A percentile compares a stretch with the other conserved stretches of the same genome.
Evolutionary conservation across 1,140 invertebrate genomes (phyloP).

Genomic region (Sitobion miscanthi): DNA sequence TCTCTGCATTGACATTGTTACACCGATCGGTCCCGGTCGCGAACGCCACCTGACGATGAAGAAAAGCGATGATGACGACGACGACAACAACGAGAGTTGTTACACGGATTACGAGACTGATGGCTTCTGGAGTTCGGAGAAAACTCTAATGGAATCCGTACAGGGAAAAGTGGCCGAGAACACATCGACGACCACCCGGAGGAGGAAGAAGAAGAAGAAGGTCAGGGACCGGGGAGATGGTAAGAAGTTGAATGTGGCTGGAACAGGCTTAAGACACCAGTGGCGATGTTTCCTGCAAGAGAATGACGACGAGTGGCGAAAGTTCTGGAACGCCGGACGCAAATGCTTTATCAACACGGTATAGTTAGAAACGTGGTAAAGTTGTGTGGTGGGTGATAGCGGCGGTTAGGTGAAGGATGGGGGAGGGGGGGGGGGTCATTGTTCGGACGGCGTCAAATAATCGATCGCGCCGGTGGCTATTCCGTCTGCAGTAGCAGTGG

Average conservation of each 20-base stretch:
- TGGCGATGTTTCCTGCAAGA: constrained; percentile 56
- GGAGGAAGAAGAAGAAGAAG: constrained; percentile 35
- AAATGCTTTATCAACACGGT: constrained; percentile 33
- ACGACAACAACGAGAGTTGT: constrained; percentile 28
- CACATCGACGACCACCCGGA: background rate
- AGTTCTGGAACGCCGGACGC: background rate
- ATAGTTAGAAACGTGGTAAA: background rate
- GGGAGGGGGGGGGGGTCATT: background rate
- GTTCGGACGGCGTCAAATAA: background rate
- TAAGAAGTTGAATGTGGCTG: background rate
- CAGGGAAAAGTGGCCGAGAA: background rate
- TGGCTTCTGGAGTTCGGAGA: constrained; percentile 59
- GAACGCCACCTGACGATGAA: background rate
- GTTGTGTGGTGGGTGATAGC: too few species aligned
- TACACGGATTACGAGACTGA: constrained; percentile 56
- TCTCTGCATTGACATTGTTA: too few species aligned
- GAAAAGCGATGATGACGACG: constrained; percentile 35
- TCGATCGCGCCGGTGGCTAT: background rate
- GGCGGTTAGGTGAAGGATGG: too few species aligned
- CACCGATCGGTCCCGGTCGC: background rate
- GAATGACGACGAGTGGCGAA: constrained; percentile 26
- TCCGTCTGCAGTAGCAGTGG: background rate
- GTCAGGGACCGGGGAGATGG: background rate
- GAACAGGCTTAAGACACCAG: background rate
- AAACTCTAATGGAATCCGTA: constrained; percentile 25